A percentile compares a stretch with the other conserved stretches of the same genome.
These are phyloP conservation scores for Halesus radiatus DNA, from an alignment of 1,140 invertebrate genomes.

Conservation along the genomic window DNA sequence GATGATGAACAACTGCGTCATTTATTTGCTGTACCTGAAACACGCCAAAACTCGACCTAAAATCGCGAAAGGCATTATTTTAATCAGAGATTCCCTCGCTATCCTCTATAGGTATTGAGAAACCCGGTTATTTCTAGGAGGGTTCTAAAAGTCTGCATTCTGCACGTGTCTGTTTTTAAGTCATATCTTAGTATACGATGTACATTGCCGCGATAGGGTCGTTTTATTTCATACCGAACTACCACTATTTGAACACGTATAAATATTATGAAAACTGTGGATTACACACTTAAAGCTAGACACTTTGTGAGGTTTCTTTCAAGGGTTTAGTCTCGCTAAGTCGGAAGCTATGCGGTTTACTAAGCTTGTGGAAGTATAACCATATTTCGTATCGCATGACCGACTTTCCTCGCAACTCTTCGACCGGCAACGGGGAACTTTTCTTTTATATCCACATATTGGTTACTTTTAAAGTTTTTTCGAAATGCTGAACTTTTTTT, in stretches of 20 bases:
- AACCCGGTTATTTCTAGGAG: too few species aligned
- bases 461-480: not conserved
- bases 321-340: not conserved
- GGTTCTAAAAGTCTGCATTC: too few species aligned
- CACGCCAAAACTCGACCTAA: too few species aligned
- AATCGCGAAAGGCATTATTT: too few species aligned
- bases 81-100: too few species aligned
- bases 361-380: slow-evolving; percentile 12
- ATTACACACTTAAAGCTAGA: not conserved
- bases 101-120: too few species aligned
- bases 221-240: not conserved
- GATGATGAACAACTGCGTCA: too few species aligned
- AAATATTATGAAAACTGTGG: slow-evolving; percentile 1
- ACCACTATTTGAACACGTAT: not conserved
- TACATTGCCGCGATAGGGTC: not conserved
- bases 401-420: slow-evolving; percentile 15
- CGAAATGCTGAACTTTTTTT: not conserved
- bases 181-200: not conserved
- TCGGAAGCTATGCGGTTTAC: slow-evolving; percentile 3
- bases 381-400: slow-evolving; percentile 26
- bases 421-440: not conserved
- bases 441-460: slow-evolving; percentile 3
- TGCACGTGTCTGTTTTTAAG: not conserved
- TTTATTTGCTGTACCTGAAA: too few species aligned
- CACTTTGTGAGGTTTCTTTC: slow-evolving; percentile 20